A percentile compares a stretch with the other conserved stretches of the same genome.
phyloP scores from a whole-genome alignment of 2,797 vertebrate genomes.

The Falco columbarius region DNA sequence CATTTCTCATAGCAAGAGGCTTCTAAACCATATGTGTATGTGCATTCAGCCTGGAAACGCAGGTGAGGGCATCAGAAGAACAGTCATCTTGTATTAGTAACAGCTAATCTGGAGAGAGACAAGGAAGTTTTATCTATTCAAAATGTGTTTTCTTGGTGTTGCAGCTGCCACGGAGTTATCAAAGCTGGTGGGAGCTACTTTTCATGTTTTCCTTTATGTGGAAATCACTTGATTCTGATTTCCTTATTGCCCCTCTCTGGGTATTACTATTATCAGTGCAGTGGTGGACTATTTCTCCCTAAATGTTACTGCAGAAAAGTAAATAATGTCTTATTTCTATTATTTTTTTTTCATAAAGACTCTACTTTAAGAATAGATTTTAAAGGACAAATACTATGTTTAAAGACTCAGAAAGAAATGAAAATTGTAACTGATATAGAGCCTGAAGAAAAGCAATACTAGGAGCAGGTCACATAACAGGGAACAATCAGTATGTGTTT shows the following conservation, averaged over 20 bases:
- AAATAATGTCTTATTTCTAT: not conserved
- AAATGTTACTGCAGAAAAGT: not conserved
- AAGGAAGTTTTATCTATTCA: not conserved
- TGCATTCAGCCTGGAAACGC: not conserved
- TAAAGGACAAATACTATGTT: not conserved
- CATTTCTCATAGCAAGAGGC: not conserved
- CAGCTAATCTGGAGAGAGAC: not conserved
- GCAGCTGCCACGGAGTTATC: not conserved
- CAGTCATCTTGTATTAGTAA: not conserved
- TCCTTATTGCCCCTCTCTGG: not conserved
- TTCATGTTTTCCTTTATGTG: not conserved
- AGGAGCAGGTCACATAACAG: not conserved
- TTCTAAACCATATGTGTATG: not conserved
- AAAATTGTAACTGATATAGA: not conserved
- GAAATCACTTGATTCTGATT: not conserved
- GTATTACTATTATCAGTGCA: not conserved
- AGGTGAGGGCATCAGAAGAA: not conserved
- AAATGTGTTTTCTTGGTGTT: not conserved
- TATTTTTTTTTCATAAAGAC: not conserved
- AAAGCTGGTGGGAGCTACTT: not conserved
- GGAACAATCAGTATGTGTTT: not conserved
- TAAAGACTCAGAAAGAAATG: constrained; percentile 2
- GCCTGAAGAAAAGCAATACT: not conserved
- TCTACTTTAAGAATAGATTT: not conserved
- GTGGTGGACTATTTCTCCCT: not conserved